These are phyloP conservation scores for Ophthalmolycus amberensis DNA, from an alignment of 2,113 vertebrate species.

Conservation along the genomic window DNA sequence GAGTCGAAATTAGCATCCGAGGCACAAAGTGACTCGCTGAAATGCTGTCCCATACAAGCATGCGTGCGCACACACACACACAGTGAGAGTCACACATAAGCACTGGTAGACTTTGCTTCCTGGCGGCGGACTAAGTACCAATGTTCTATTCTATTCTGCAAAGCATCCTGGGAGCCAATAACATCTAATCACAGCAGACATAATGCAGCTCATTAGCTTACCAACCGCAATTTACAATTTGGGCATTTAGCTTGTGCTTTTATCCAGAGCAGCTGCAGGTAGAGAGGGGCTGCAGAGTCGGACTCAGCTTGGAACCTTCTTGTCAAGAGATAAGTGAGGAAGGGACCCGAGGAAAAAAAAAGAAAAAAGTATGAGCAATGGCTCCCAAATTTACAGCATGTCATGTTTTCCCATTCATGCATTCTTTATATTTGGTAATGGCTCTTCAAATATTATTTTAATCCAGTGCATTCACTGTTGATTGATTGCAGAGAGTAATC, in stretches of 20 bases:
- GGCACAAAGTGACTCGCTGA: constrained; percentile 32
- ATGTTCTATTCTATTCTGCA: constrained; percentile 44
- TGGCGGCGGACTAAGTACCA: constrained; percentile 40
- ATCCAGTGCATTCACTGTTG: neutral
- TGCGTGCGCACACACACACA: constrained; percentile 5
- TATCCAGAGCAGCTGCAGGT: constrained; percentile 26
- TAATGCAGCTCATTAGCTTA: constrained; percentile 57
- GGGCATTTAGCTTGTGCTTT: constrained; percentile 24
- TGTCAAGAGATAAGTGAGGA: neutral
- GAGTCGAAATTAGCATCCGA: constrained; percentile 61
- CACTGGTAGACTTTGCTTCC: constrained; percentile 39
- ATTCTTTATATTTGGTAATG: neutral
- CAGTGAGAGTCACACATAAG: neutral
- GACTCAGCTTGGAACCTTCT: neutral
- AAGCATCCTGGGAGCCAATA: constrained; percentile 53
- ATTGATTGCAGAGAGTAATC: neutral
- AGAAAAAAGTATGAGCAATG: neutral
- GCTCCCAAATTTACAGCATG: neutral
- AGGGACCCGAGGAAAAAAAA: neutral
- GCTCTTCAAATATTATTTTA: neutral
- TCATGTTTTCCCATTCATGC: neutral
- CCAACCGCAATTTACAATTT: constrained; percentile 36
- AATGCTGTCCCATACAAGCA: constrained; percentile 11
- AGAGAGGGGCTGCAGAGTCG: neutral
- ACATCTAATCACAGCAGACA: constrained; percentile 53